A percentile compares a stretch with the other conserved stretches of the same genome.
These are phyloP conservation scores for Plecturocebus donacophilus DNA, from an alignment of 2,113 vertebrate genomes.

Conservation along the genomic window DNA sequence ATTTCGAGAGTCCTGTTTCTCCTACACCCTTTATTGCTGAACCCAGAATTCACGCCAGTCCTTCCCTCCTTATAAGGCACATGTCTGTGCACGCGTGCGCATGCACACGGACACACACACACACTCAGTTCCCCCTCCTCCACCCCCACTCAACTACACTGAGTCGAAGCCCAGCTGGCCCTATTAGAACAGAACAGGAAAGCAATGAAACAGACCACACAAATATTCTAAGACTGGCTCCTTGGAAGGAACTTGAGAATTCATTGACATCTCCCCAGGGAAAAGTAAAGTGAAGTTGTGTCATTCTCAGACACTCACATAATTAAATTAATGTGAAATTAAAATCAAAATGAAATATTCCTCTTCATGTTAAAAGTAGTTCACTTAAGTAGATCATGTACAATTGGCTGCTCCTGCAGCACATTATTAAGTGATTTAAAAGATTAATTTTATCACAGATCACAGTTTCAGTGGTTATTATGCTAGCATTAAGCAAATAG, in stretches of 20 bases:
- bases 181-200: background rate
- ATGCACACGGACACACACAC: background rate
- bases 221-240: background rate
- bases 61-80: background rate
- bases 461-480: background rate
- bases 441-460: constrained; percentile 50
- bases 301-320: background rate
- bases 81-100: fast-evolving
- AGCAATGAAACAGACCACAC: background rate
- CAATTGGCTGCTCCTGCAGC: background rate
- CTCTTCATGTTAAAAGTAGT: constrained; percentile 4
- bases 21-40: background rate
- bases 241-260: background rate
- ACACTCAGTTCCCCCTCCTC: background rate
- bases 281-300: constrained; percentile 6
- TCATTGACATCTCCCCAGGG: background rate
- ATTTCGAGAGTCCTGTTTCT: background rate
- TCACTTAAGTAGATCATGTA: background rate
- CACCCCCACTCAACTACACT: background rate
- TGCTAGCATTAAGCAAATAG: background rate
- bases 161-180: background rate
- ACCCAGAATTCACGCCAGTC: background rate
- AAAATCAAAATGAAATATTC: constrained; percentile 54
- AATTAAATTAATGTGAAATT: constrained; percentile 58
- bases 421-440: constrained; percentile 22